These are phyloP conservation scores for Heliothis subflexa DNA, from an alignment of 1,140 invertebrate genomes.

Conservation along the genomic window DNA sequence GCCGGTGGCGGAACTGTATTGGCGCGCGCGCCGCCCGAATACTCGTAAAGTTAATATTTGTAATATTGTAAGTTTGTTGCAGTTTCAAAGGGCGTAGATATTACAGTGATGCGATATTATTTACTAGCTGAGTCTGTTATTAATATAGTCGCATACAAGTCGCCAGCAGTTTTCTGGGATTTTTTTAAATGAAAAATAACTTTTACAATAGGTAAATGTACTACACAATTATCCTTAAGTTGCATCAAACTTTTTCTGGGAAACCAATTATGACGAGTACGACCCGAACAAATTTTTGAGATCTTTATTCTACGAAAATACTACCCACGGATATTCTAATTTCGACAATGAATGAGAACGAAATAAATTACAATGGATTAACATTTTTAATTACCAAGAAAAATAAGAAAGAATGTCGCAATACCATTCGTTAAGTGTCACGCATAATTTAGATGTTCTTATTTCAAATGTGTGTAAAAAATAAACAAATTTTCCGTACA, in stretches of 20 bases:
- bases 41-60: constrained; percentile 59
- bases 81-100: constrained; percentile 30
- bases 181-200: too few relatives aligned
- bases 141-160: neutral
- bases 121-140: neutral
- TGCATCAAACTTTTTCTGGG: too few relatives aligned
- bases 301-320: neutral
- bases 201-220: too few relatives aligned
- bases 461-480: constrained; percentile 1
- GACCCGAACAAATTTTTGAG: too few relatives aligned
- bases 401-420: constrained; percentile 21
- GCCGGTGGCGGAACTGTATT: constrained; percentile 72
- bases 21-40: constrained; percentile 64
- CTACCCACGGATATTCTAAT: constrained; percentile 5
- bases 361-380: neutral
- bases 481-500: neutral
- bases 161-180: too few relatives aligned
- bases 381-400: constrained; percentile 17
- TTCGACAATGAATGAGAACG: constrained; percentile 7
- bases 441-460: constrained; percentile 5
- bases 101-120: constrained; percentile 27
- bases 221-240: too few relatives aligned
- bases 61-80: constrained; percentile 61
- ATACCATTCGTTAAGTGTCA: constrained; percentile 4
- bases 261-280: too few relatives aligned